Base-by-base conservation (phyloP, 2,888 invertebrate genomes). In the Heliconius aoede region DNA sequence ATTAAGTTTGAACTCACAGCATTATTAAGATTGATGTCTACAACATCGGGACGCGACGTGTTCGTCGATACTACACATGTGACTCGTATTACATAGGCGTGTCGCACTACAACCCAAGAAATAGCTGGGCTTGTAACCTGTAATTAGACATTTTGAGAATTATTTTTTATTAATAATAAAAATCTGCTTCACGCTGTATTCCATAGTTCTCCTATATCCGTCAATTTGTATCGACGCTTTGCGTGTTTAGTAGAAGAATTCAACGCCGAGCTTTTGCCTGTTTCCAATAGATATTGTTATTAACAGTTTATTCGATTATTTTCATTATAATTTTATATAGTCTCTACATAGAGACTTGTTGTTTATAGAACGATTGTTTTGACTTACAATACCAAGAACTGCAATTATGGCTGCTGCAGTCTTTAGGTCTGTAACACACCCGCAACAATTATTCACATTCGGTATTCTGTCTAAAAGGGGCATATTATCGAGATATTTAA, bases 81-180 rank as follows among this genome's bases (percentile, higher is more conserved):
- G 26, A 91, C 86, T 18, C 88, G 85, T 55, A 91, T 84, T 11
- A 88, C 85, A 79, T 89, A 91, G 0, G 91, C 85, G 81, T 91
- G 91, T 28, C 90, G 84, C 11, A 89, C 84, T 13, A 88, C 80
- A 3, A 87, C 85, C 91, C 90, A 91, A 1, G 90, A 86, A 18
- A 91, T 81, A 0, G 85, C 83, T 18, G 91, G 91, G 78, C 88
- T 88, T 11, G 90, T 89, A 0, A 90, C 87, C 91, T 91, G 78
- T 51, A 72, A 76, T 60, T 24, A 58, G 15, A 30, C 9, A 15
- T n/a, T 24, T 24, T 55, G 3, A 55, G 55, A 21, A 46, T 18
- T 21, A 21, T 46, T 46, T 0, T 7, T 21, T 46, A 46, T 46
- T 8, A 21, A 8, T 21, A 21, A n/a, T n/a, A n/a, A n/a, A n/a